Percentiles rank a stretch among this genome's conserved stretches.
Evolutionary conservation across 2,113 vertebrate species (phyloP).

Genomic region (Oncorhynchus gorbuscha): DNA sequence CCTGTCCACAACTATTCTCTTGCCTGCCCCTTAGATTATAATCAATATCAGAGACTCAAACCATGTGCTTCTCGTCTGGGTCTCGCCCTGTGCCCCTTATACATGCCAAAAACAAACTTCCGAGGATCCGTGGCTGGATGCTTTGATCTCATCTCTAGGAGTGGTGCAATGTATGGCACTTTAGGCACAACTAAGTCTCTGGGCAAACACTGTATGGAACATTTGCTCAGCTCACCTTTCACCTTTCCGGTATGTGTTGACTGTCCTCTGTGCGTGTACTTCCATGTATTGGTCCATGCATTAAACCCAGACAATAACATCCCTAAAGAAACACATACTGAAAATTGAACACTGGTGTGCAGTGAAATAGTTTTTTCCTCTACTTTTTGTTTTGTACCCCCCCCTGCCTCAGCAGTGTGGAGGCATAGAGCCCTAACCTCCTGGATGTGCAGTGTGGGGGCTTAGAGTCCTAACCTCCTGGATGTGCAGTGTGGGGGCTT

Average conservation of each 20-base stretch:
- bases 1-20: too few species aligned
- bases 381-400: conserved; percentile 10
- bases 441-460: too few species aligned
- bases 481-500: conserved; percentile 6
- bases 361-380: conserved; percentile 15
- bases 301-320: conserved; percentile 50
- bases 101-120: conserved; percentile 63
- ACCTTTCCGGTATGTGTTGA: conserved; percentile 58
- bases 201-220: conserved; percentile 71
- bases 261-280: conserved; percentile 27
- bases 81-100: too few species aligned
- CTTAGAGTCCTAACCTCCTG: too few species aligned
- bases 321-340: conserved; percentile 34
- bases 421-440: too few species aligned
- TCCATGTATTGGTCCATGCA: not conserved
- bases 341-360: conserved; percentile 47
- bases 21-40: too few species aligned
- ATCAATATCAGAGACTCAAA: too few species aligned
- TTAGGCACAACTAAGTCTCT: conserved; percentile 71
- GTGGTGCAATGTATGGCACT: conserved; percentile 74
- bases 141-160: conserved; percentile 78
- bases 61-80: too few species aligned
- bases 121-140: conserved; percentile 62
- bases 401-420: not conserved
- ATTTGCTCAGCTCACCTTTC: conserved; percentile 69